phyloP scores from a whole-genome alignment of 2,888 invertebrate genomes.

The Bombylius major region DNA sequence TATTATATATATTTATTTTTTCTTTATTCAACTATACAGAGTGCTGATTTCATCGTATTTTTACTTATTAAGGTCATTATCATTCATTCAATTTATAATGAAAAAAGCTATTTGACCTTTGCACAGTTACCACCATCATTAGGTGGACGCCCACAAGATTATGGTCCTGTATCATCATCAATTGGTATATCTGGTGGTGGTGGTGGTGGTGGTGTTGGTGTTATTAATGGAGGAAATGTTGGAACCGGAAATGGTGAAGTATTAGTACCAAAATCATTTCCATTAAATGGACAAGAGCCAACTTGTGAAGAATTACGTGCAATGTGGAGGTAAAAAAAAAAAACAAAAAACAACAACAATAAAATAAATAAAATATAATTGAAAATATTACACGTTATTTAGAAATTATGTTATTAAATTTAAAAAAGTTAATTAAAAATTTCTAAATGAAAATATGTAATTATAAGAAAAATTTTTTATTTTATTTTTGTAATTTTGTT shows the following conservation, averaged over 20 bases:
- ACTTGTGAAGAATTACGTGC: constrained; percentile 76
- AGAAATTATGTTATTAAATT: neutral
- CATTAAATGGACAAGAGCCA: constrained; percentile 46
- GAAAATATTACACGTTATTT: neutral
- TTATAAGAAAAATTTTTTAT: too few species aligned
- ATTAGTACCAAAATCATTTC: constrained; percentile 28
- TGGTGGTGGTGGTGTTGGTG: constrained; percentile 4
- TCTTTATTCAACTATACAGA: neutral
- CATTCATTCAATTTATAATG: neutral
- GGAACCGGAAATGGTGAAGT: constrained; percentile 22
- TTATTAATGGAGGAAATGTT: neutral
- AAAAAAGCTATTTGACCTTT: neutral
- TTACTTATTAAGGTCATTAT: neutral
- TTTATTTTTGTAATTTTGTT: too few species aligned
- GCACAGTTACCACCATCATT: neutral
- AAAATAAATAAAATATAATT: neutral
- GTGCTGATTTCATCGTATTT: neutral
- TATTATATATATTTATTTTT: too few species aligned
- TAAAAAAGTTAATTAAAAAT: too few species aligned
- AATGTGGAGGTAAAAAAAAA: constrained; percentile 60
- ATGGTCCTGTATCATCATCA: neutral
- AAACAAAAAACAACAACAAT: too few species aligned
- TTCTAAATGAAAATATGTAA: neutral
- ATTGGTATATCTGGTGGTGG: constrained; percentile 1
- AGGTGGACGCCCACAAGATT: neutral